A percentile compares a stretch with the other conserved stretches of the same genome.
Conservation (phyloP, 2,113 vertebrate species). For the Hemichromis elongatus region DNA sequence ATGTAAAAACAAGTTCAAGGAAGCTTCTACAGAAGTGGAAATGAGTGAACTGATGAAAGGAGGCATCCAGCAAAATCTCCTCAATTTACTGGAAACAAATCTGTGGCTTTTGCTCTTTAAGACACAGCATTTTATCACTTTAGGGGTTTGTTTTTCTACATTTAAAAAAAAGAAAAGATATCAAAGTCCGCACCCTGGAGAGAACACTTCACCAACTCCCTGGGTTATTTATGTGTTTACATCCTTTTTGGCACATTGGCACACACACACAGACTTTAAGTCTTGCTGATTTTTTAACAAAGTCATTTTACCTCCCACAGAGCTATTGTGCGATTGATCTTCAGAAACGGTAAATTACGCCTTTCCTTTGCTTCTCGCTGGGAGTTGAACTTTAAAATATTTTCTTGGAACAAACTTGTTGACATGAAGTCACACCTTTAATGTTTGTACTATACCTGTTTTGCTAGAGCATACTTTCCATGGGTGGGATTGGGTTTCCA, state of each 20-base stretch:
- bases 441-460: conserved; percentile 33
- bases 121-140: neutral
- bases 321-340: conserved; percentile 27
- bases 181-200: conserved; percentile 11
- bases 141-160: neutral
- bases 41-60: neutral
- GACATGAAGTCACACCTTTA: neutral
- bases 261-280: neutral
- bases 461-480: conserved; percentile 46
- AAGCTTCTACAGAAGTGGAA: neutral
- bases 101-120: neutral
- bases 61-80: neutral
- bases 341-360: neutral
- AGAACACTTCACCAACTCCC: neutral
- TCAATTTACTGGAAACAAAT: neutral
- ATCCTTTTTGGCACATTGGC: neutral
- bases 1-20: neutral
- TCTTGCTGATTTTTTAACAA: neutral
- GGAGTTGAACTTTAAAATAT: neutral
- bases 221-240: neutral
- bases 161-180: neutral
- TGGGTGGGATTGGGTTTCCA: conserved; percentile 46
- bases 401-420: neutral
- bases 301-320: neutral
- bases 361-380: neutral